Conservation (phyloP, 1,140 invertebrate species). For the Andrena cerasifolii region DNA sequence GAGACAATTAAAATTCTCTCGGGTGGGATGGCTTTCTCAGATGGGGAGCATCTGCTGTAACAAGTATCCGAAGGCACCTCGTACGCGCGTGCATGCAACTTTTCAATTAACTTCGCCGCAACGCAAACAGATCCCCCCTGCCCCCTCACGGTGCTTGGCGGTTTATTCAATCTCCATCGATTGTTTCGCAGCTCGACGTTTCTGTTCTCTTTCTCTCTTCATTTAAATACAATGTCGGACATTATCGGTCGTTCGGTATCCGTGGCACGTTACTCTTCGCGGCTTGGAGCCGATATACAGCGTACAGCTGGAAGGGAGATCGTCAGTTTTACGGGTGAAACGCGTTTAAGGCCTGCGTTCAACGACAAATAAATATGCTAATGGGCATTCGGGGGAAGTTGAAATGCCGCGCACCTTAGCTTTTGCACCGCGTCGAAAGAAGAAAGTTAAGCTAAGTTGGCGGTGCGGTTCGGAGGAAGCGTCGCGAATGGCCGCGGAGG, state of each 20-base stretch:
- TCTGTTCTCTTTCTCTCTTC: not conserved
- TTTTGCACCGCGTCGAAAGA: conserved; percentile 72
- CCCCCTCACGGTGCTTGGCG: not conserved
- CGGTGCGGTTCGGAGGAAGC: conserved; percentile 12
- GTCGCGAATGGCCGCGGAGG: conserved; percentile 37
- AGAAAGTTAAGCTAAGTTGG: conserved; percentile 77
- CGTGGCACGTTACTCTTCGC: not conserved
- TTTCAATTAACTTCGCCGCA: not conserved
- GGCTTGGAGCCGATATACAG: too few relatives aligned
- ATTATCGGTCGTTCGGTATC: not conserved
- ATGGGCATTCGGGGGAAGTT: conserved; percentile 77
- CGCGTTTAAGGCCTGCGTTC: conserved; percentile 66
- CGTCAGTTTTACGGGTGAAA: conserved; percentile 39
- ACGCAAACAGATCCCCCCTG: too few relatives aligned
- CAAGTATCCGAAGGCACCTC: not conserved
- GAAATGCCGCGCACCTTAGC: conserved; percentile 75
- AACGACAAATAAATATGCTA: conserved; percentile 81
- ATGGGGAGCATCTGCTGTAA: too few relatives aligned
- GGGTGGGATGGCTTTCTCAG: too few relatives aligned
- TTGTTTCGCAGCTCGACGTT: not conserved
- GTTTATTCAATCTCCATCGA: not conserved
- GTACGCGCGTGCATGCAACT: not conserved
- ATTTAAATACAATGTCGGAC: not conserved
- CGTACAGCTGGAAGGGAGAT: not conserved
- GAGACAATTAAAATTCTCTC: not conserved